Conservation (phyloP, 1,140 invertebrate genomes). For the Anoplophora glabripennis region DNA sequence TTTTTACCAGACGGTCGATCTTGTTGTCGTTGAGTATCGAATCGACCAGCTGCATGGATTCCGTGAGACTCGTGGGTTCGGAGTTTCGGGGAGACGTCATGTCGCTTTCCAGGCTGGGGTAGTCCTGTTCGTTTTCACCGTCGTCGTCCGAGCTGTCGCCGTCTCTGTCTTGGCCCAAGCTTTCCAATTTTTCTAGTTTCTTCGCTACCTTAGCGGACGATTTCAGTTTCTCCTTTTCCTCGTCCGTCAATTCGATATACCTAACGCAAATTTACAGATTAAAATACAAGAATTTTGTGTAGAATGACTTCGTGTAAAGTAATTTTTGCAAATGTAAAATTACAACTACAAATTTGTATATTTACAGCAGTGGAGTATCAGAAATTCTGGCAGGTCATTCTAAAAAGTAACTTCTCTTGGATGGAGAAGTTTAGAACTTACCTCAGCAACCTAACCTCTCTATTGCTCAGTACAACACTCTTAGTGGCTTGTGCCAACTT, state of each 20-base stretch:
- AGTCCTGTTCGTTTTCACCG: slow-evolving; percentile 70
- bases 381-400: no score
- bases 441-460: slow-evolving; percentile 85
- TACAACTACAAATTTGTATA: slow-evolving; percentile 12
- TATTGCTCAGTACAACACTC: slow-evolving; percentile 86
- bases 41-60: slow-evolving; percentile 87
- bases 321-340: not conserved
- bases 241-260: slow-evolving; percentile 88
- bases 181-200: slow-evolving; percentile 87
- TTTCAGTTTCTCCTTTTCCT: slow-evolving; percentile 88
- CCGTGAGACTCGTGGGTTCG: slow-evolving; percentile 83
- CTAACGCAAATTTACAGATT: slow-evolving; percentile 42
- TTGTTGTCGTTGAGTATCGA: slow-evolving; percentile 78
- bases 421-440: no score
- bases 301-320: not conserved
- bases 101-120: slow-evolving; percentile 68
- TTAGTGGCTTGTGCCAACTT: slow-evolving; percentile 79
- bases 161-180: slow-evolving; percentile 63
- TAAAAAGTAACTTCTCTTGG: no score
- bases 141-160: slow-evolving; percentile 46
- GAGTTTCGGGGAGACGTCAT: slow-evolving; percentile 69
- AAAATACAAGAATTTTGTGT: no score
- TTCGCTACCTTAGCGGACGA: slow-evolving; percentile 90
- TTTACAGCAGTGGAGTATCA: no score
- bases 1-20: slow-evolving; percentile 83